A percentile compares a stretch with the other conserved stretches of the same genome.
Evolutionary conservation across 2,888 invertebrate genomes (phyloP).

Genomic region (Hydrotaea cyrtoneurina): DNA sequence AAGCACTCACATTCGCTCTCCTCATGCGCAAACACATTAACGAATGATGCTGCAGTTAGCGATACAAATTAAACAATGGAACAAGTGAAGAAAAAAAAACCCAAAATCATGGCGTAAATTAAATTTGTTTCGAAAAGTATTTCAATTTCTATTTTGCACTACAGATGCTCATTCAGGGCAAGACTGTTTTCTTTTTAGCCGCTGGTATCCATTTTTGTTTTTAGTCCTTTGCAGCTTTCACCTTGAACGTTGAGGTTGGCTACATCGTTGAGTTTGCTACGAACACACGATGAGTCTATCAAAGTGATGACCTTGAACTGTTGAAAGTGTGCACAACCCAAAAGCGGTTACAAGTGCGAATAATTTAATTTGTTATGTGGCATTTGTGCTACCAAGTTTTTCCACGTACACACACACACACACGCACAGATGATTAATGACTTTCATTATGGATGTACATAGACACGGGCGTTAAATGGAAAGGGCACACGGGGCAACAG

Average conservation of each 20-base stretch:
- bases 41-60: no score
- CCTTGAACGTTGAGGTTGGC: neutral
- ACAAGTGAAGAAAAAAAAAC: no score
- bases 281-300: neutral
- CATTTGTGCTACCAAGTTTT: neutral
- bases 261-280: neutral
- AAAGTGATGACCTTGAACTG: neutral
- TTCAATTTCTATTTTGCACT: neutral
- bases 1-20: no score
- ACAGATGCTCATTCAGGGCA: neutral
- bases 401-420: no score
- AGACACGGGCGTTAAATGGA: no score
- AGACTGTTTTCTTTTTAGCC: neutral
- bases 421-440: neutral
- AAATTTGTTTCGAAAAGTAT: neutral
- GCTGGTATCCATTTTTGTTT: no score
- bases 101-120: no score
- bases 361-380: conserved; percentile 2
- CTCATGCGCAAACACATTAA: no score
- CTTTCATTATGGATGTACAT: neutral
- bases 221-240: neutral
- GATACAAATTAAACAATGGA: no score
- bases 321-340: neutral
- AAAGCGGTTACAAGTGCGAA: neutral
- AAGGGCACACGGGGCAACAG: neutral